Conservation (phyloP, 2,888 invertebrate genomes). For the Hoplodrina ambigua region DNA sequence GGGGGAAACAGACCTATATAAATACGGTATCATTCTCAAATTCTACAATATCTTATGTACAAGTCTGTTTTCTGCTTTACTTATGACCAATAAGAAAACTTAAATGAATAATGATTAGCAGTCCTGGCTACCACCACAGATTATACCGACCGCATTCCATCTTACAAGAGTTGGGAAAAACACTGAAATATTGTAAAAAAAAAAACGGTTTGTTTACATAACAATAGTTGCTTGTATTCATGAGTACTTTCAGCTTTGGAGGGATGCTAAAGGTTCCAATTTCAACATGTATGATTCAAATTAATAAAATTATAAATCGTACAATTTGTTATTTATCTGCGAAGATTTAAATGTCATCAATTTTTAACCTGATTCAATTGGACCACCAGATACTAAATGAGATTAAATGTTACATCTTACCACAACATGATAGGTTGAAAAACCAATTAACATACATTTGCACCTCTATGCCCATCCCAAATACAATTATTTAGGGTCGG, state of each 20-base stretch:
- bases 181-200: neutral
- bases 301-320: neutral
- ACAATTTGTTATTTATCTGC: neutral
- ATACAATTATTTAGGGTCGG: no score
- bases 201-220: neutral
- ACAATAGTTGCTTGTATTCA: neutral
- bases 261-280: slow-evolving; percentile 5
- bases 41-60: neutral
- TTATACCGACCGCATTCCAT: slow-evolving; percentile 5
- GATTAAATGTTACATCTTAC: neutral
- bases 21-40: no score
- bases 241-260: neutral
- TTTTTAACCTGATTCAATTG: neutral
- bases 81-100: slow-evolving; percentile 6
- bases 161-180: neutral
- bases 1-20: slow-evolving; percentile 1
- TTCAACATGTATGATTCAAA: neutral
- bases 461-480: neutral
- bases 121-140: neutral
- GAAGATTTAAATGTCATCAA: neutral
- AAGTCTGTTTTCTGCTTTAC: neutral
- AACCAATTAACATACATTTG: neutral
- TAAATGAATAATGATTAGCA: slow-evolving; percentile 12
- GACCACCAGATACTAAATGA: neutral
- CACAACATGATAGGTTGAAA: neutral